Evolutionary conservation across 2,797 vertebrate species (phyloP), one percentile per base, ranked within the genome.

Genomic region (Nothura maculosa): DNA sequence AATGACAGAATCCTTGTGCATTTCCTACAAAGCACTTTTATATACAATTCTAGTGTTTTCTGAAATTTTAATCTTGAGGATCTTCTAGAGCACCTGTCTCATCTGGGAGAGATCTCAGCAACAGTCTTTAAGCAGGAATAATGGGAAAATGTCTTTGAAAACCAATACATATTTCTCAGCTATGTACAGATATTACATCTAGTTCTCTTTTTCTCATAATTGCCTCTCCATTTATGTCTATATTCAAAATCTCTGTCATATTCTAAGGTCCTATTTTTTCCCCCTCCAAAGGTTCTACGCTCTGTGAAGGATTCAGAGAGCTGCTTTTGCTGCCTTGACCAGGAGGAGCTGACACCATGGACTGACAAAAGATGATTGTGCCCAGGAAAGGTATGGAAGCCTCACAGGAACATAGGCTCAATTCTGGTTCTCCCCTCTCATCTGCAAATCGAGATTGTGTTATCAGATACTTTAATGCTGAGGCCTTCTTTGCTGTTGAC

Each of bases 11-110:
- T 76, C 77, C 36, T 66, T 58, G 68, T 17, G 40, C 85, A 81
- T 70, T 93, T 95, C 70, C 82, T 66, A 68, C 42, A 87, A 93
- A 75, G 8, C 6, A 47, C 24, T 34, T 95, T 61, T 50, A 40
- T 40, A 40, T 40, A 13, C 40, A 40, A 12, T 40, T 40, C 40
- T 40, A 13, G 12, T 40, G 40, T 40, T 13, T 40, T 40, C 12
- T 67, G 61, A 86, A 76, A 57, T 81, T 92, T 93, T 87, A 79
- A 73, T 90, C 80, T 69, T 67, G 76, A 73, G 91, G 69, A 60
- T 87, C 72, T 92, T 83, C 5, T 47, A 91, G 72, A 40, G 34
- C 27, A 77, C 20, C 10, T 57, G 1, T 70, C 47, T 70, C 60
- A 52, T 48, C 25, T 60, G 77, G 85, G 91, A 87, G 47, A 25